Conservation (phyloP, 1,140 invertebrate species). For the Dolichoris vasculosae region DNA sequence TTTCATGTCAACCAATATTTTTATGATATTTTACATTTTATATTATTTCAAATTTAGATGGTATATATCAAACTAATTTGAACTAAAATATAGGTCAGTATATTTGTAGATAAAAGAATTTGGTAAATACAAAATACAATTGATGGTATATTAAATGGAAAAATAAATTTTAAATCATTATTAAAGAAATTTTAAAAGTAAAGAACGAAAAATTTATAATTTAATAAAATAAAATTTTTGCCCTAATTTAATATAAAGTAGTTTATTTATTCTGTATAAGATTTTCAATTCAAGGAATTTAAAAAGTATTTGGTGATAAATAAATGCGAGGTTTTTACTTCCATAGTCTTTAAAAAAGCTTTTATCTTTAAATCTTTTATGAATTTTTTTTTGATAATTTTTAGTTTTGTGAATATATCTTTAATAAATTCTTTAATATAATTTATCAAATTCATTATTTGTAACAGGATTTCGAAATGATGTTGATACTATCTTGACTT, state of each 20-base stretch:
- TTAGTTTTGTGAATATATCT: slow-evolving; percentile 39
- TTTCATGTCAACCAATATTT: too few relatives aligned
- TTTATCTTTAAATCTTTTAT: slow-evolving; percentile 24
- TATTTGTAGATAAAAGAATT: too few relatives aligned
- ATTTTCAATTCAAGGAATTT: background rate
- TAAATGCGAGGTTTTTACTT: slow-evolving; percentile 4
- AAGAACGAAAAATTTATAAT: too few relatives aligned
- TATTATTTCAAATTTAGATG: too few relatives aligned
- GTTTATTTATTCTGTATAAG: background rate
- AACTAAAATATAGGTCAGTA: too few relatives aligned
- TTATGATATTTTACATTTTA: too few relatives aligned
- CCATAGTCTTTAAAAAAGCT: background rate
- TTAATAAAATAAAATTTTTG: too few relatives aligned
- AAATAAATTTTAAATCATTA: background rate
- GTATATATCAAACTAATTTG: too few relatives aligned
- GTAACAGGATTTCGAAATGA: slow-evolving; percentile 27
- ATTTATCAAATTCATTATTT: slow-evolving; percentile 54
- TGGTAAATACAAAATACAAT: too few relatives aligned
- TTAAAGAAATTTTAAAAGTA: background rate
- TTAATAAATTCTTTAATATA: slow-evolving; percentile 44
- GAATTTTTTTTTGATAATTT: slow-evolving; percentile 52
- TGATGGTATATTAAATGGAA: too few relatives aligned
- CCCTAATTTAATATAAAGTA: background rate
- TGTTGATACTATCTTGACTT: background rate
- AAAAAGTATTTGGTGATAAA: background rate